Evolutionary conservation across 2,113 vertebrate species (phyloP).

Genomic region (Chaetorhynchus papuensis): DNA sequence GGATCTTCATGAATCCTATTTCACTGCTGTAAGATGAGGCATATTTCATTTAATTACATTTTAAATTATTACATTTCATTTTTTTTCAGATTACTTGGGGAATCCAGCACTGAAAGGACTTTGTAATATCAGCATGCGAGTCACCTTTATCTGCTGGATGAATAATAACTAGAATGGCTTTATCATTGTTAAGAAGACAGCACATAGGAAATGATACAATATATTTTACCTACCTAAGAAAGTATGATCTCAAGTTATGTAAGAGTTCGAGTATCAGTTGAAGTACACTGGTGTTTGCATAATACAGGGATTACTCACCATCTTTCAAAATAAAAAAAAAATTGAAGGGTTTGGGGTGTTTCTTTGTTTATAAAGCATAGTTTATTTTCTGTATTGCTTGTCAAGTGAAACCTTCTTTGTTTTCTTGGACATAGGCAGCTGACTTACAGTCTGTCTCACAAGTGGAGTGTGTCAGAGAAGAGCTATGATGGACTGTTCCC

Average conservation of each 20-base stretch:
- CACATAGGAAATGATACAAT: background rate
- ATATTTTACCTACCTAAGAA: background rate
- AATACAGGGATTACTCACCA: background rate
- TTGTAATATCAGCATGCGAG: background rate
- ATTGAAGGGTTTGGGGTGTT: background rate
- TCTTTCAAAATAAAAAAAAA: background rate
- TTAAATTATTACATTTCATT: background rate
- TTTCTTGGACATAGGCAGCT: background rate
- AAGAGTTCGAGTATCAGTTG: background rate
- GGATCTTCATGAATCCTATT: background rate
- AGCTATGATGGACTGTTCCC: background rate
- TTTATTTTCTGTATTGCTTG: background rate
- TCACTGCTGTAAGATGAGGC: background rate
- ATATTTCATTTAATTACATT: background rate
- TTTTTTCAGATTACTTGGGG: background rate
- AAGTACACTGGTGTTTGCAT: background rate
- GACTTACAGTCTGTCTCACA: background rate
- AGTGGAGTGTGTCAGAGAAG: background rate
- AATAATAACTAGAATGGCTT: background rate
- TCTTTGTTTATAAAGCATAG: background rate
- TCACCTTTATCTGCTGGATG: background rate
- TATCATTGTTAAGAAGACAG: background rate
- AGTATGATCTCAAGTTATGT: background rate
- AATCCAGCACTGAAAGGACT: background rate
- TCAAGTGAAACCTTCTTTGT: background rate